These are phyloP conservation scores for Lordiphosa clarofinis DNA, from an alignment of 1,140 invertebrate species.

Conservation along the genomic window DNA sequence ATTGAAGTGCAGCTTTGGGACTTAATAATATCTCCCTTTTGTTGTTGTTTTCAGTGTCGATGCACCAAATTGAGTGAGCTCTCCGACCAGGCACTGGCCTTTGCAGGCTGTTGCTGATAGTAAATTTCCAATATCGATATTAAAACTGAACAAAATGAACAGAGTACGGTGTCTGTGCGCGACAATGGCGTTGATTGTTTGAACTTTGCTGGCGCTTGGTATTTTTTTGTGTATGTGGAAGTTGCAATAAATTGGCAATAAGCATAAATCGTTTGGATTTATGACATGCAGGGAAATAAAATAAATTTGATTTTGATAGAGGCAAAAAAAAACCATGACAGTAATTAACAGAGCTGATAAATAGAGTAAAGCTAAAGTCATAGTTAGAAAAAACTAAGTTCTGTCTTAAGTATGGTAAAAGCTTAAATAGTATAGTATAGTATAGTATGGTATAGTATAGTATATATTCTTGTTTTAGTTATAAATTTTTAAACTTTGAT, in stretches of 20 bases:
- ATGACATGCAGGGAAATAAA: conserved; percentile 42
- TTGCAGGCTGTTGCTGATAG: conserved; percentile 48
- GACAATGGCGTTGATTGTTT: conserved; percentile 74
- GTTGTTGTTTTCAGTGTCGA: conserved; percentile 12
- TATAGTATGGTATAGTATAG: too few species aligned
- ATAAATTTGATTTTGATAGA: conserved; percentile 45
- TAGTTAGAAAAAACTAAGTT: too few species aligned
- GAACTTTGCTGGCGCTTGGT: conserved; percentile 57
- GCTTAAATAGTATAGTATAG: too few species aligned
- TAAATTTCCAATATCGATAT: conserved; percentile 64
- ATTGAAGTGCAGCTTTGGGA: conserved; percentile 79
- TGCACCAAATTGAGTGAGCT: neutral
- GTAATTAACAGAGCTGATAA: conserved; percentile 51
- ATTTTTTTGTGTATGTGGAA: conserved; percentile 32
- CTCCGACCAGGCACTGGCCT: conserved; percentile 13
- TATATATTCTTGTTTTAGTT: too few species aligned
- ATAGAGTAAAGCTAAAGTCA: too few species aligned
- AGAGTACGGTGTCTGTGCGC: conserved; percentile 10
- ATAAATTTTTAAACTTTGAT: too few species aligned
- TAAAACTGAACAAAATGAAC: conserved; percentile 57
- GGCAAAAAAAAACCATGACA: conserved; percentile 25
- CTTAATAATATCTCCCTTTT: conserved; percentile 56
- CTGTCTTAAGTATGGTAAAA: too few species aligned
- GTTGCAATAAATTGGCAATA: conserved; percentile 69
- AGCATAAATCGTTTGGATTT: conserved; percentile 64